A percentile compares a stretch with the other conserved stretches of the same genome.
These are phyloP conservation scores for Engystomops pustulosus DNA, from an alignment of 2,113 vertebrate genomes.

Conservation along the genomic window DNA sequence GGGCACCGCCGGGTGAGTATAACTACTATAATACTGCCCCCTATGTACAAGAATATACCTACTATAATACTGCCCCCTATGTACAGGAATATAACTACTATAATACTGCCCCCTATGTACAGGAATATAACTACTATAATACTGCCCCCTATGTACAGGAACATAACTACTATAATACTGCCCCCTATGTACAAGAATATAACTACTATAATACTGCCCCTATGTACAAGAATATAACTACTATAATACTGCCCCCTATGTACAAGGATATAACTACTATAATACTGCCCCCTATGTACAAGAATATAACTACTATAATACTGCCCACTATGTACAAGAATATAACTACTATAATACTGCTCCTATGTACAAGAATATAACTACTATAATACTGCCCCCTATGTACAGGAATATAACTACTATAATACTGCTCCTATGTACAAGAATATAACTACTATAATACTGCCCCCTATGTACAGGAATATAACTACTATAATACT, in stretches of 20 bases:
- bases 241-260: neutral
- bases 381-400: neutral
- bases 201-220: too few species aligned
- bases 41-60: too few species aligned
- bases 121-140: conserved; percentile 13
- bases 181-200: too few species aligned
- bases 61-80: too few species aligned
- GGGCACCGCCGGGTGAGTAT: conserved; percentile 83
- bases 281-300: neutral
- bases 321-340: too few species aligned
- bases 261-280: conserved; percentile 2
- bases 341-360: too few species aligned
- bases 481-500: too few species aligned
- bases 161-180: conserved; percentile 2
- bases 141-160: neutral
- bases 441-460: conserved; percentile 5
- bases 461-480: neutral
- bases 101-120: neutral
- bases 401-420: conserved; percentile 15
- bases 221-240: too few species aligned
- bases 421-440: neutral
- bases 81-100: too few species aligned
- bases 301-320: too few species aligned
- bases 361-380: too few species aligned
- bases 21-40: neutral